phyloP scores from a whole-genome alignment of 2,888 invertebrate genomes.

The Cephus rjabovi region DNA sequence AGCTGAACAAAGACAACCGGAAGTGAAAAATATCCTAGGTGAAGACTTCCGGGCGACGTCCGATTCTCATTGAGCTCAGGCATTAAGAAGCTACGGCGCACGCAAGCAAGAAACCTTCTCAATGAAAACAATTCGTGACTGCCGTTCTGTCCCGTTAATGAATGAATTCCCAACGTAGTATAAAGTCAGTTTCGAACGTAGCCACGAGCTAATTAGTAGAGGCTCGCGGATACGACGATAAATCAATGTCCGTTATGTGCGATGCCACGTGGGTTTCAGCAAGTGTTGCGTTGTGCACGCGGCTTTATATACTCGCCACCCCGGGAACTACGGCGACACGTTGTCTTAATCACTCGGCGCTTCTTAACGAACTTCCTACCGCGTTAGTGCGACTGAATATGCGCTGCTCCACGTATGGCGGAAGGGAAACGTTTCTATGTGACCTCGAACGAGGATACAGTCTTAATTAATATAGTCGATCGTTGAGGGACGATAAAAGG shows the following conservation, averaged over 20 bases:
- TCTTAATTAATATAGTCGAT: background rate
- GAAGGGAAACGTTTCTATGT: background rate
- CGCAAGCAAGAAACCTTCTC: slow-evolving; percentile 53
- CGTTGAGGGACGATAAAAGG: background rate
- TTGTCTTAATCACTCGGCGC: slow-evolving; percentile 45
- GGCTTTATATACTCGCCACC: background rate
- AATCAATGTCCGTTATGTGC: slow-evolving; percentile 44
- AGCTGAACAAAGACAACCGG: background rate
- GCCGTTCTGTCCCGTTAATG: slow-evolving; percentile 56
- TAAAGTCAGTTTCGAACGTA: slow-evolving; percentile 48
- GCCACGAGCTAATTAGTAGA: slow-evolving; percentile 44
- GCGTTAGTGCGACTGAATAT: background rate
- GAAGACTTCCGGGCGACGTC: background rate
- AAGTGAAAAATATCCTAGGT: background rate
- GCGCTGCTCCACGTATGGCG: background rate
- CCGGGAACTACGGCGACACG: background rate
- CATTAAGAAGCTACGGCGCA: slow-evolving; percentile 23
- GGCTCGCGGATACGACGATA: slow-evolving; percentile 44
- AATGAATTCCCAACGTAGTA: slow-evolving; percentile 53
- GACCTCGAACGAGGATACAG: background rate
- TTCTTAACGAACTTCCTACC: slow-evolving; percentile 20
- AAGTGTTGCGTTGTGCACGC: slow-evolving; percentile 34
- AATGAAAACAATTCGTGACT: slow-evolving; percentile 62
- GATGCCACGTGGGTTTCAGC: slow-evolving; percentile 47
- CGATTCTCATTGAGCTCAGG: background rate